These are phyloP conservation scores for Heliconius hewitsoni DNA, from an alignment of 1,140 invertebrate species.

Conservation along the genomic window DNA sequence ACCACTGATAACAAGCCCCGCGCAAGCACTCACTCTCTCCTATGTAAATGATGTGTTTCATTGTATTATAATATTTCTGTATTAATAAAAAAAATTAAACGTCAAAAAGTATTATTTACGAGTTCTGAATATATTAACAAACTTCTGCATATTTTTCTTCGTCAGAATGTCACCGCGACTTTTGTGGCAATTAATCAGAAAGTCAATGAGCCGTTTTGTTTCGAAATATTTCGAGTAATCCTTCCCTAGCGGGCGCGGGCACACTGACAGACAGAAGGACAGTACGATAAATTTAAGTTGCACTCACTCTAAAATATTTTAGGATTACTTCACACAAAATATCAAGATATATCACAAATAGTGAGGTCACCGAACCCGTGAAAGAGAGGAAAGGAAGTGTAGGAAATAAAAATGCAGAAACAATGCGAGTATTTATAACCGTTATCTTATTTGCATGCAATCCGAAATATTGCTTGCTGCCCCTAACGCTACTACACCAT, in stretches of 20 bases:
- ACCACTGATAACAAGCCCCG: conserved; percentile 29
- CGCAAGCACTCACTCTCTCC: conserved; percentile 15
- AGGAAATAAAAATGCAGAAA: conserved; percentile 50
- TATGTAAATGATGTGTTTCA: conserved; percentile 21
- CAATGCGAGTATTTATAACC: conserved; percentile 73
- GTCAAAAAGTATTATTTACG: conserved; percentile 27
- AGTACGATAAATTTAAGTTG: conserved; percentile 27
- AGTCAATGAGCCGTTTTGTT: conserved; percentile 78
- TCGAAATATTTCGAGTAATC: conserved; percentile 73
- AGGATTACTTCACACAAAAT: not conserved
- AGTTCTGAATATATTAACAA: conserved; percentile 43
- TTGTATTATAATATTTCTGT: conserved; percentile 9
- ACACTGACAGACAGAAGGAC: conserved; percentile 9
- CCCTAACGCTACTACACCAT: conserved; percentile 56
- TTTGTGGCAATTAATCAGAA: conserved; percentile 75
- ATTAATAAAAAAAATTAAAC: conserved; percentile 24
- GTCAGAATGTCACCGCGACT: conserved; percentile 70
- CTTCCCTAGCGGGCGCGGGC: conserved; percentile 62
- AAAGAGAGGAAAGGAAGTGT: conserved; percentile 54
- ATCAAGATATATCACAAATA: conserved; percentile 16
- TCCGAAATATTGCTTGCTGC: conserved; percentile 74
- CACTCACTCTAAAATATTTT: conserved; percentile 16
- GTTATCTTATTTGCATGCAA: conserved; percentile 80
- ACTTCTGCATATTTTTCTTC: conserved; percentile 60
- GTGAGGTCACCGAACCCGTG: conserved; percentile 59